These are phyloP conservation scores for Sinocyclocheilus anshuiensis DNA, from an alignment of 2,113 vertebrate species.

Conservation along the genomic window DNA sequence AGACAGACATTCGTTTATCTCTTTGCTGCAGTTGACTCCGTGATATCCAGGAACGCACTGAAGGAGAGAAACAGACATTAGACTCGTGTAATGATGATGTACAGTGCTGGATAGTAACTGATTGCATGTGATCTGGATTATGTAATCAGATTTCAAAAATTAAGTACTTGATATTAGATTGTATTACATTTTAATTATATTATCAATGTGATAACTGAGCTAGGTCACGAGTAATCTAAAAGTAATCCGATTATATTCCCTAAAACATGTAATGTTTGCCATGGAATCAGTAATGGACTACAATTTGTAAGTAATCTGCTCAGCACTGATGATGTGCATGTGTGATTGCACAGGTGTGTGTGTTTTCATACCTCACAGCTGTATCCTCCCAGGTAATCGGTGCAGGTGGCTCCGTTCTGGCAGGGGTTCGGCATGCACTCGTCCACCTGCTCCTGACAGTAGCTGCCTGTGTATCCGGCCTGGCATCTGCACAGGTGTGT, in stretches of 20 bases:
- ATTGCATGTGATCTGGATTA: no score
- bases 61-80: background rate
- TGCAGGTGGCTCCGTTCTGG: conserved; percentile 94
- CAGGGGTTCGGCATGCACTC: conserved; percentile 94
- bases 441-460: conserved; percentile 95
- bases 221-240: no score
- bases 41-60: conserved; percentile 94
- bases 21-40: conserved; percentile 92
- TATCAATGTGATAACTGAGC: no score
- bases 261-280: no score
- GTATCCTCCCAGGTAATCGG: conserved; percentile 92
- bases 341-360: background rate
- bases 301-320: no score
- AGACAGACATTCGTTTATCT: conserved; percentile 95
- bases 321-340: background rate
- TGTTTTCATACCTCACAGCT: conserved; percentile 83
- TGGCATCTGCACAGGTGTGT: conserved; percentile 93
- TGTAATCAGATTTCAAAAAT: no score
- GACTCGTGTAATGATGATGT: background rate
- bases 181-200: no score
- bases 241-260: no score
- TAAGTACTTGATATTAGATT: no score
- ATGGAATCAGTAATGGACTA: no score
- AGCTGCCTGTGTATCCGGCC: conserved; percentile 92
- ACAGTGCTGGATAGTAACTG: no score